These are phyloP conservation scores for Flexamia atlantica DNA, from an alignment of 2,888 invertebrate species.

Conservation along the genomic window DNA sequence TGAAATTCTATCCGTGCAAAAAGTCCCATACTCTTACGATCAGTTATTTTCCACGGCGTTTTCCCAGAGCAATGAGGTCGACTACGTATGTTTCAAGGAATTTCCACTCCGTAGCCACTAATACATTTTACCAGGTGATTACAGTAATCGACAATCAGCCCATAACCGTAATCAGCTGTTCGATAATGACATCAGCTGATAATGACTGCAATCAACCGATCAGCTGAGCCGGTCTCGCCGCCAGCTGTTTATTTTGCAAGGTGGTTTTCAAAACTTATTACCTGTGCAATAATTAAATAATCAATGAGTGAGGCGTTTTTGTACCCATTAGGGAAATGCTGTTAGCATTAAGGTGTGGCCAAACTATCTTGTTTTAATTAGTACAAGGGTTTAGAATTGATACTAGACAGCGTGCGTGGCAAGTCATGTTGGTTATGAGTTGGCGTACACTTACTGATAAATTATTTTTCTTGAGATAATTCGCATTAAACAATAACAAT, in stretches of 20 bases:
- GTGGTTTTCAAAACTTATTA: not conserved
- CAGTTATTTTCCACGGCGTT: slow-evolving; percentile 22
- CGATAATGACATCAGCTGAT: slow-evolving; percentile 16
- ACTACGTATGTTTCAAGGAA: slow-evolving; percentile 22
- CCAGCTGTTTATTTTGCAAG: slow-evolving; percentile 18
- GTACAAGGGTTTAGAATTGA: no score
- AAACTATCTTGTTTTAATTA: no score
- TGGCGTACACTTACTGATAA: no score
- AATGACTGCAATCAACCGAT: slow-evolving; percentile 4
- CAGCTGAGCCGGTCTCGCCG: slow-evolving; percentile 28
- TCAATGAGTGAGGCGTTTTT: not conserved
- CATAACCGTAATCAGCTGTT: not conserved
- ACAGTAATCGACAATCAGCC: not conserved
- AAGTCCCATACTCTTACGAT: not conserved
- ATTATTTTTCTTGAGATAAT: no score
- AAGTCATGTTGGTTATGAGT: no score
- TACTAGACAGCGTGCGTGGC: no score
- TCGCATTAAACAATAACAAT: no score
- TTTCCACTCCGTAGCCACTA: not conserved
- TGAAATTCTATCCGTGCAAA: not conserved
- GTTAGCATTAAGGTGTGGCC: no score
- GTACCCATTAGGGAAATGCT: not conserved
- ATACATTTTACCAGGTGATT: slow-evolving; percentile 13
- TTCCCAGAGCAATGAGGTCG: slow-evolving; percentile 13
- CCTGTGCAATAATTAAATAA: slow-evolving; percentile 9